Evolutionary conservation across 2,888 invertebrate genomes (phyloP).

Genomic region (Philhelius pedissequus): DNA sequence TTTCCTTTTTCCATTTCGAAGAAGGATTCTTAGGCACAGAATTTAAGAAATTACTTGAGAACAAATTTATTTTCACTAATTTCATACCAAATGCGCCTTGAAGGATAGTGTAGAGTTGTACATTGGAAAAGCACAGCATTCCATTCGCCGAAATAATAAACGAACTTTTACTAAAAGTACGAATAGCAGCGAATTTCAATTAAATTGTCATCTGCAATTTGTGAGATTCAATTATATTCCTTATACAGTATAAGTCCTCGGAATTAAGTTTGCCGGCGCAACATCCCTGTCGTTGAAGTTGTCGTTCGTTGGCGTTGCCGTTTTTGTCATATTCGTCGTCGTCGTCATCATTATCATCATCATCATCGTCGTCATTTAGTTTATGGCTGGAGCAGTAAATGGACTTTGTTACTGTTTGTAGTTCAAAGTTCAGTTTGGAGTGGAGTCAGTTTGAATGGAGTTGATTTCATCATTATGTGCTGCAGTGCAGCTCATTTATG

Average conservation of each 20-base stretch:
- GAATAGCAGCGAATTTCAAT: conserved; percentile 55
- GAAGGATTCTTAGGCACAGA: background rate
- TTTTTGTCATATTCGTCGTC: background rate
- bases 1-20: background rate
- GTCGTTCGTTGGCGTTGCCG: background rate
- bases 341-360: background rate
- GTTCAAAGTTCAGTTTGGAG: background rate
- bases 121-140: background rate
- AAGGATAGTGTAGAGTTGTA: background rate
- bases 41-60: background rate
- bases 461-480: conserved; percentile 61
- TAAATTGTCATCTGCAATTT: conserved; percentile 69
- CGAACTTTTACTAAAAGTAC: conserved; percentile 28
- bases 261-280: conserved; percentile 56
- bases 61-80: background rate
- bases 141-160: background rate
- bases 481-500: conserved; percentile 62
- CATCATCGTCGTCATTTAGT: background rate
- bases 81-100: background rate
- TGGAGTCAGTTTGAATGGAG: conserved; percentile 46
- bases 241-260: conserved; percentile 52
- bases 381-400: background rate
- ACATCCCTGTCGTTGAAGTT: background rate
- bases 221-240: conserved; percentile 62
- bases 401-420: background rate